A percentile compares a stretch with the other conserved stretches of the same genome.
phyloP scores from a whole-genome alignment of 2,113 vertebrate genomes.

The Rhizomys pruinosus region DNA sequence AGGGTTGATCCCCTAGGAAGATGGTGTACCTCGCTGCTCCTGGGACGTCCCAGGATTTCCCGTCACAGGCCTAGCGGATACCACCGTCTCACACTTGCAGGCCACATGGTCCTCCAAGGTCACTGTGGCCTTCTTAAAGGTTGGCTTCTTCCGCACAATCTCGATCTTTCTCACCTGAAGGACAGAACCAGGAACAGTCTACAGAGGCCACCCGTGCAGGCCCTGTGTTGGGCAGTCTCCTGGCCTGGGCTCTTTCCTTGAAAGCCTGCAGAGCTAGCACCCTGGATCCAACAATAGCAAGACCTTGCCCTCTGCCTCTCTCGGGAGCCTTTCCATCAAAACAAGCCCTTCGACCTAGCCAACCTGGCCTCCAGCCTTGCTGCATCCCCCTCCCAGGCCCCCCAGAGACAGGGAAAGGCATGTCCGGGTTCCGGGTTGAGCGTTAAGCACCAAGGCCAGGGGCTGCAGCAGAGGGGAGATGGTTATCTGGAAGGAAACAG shows the following conservation, averaged over 20 bases:
- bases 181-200: background rate
- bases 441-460: constrained; percentile 78
- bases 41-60: constrained; percentile 69
- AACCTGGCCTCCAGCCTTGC: constrained; percentile 55
- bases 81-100: constrained; percentile 89
- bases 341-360: constrained; percentile 80
- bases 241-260: constrained; percentile 80
- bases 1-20: background rate
- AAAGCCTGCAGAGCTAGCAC: constrained; percentile 81
- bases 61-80: constrained; percentile 64
- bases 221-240: background rate
- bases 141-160: constrained; percentile 86
- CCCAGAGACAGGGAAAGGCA: constrained; percentile 84
- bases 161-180: constrained; percentile 94
- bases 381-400: background rate
- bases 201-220: background rate
- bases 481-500: constrained; percentile 83
- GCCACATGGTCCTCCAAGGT: constrained; percentile 94
- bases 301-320: constrained; percentile 83
- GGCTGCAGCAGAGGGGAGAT: constrained; percentile 65
- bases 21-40: constrained; percentile 82
- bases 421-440: constrained; percentile 86
- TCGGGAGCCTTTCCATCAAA: constrained; percentile 86
- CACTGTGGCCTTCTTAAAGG: constrained; percentile 91
- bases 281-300: constrained; percentile 82